Conservation (phyloP, 2,797 vertebrate species). For the Cynopterus sphinx region DNA sequence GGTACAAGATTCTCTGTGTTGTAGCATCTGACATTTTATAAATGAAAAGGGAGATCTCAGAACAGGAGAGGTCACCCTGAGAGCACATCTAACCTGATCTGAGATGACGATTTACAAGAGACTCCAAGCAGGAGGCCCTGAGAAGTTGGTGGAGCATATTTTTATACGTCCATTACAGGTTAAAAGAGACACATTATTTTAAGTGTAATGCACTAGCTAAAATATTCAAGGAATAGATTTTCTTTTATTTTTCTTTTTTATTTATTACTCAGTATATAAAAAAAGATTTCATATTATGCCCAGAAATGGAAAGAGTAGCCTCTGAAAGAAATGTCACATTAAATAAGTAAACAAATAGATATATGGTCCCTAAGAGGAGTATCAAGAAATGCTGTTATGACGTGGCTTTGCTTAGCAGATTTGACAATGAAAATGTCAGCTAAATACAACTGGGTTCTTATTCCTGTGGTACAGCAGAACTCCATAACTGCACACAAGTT, state of each 20-base stretch:
- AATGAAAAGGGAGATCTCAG: constrained; percentile 47
- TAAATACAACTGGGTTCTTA: background rate
- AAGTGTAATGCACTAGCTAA: background rate
- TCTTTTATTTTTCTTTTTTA: background rate
- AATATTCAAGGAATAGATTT: background rate
- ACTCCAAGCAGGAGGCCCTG: constrained; percentile 36
- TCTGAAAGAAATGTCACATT: background rate
- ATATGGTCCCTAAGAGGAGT: background rate
- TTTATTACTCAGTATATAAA: constrained; percentile 9
- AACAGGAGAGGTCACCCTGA: constrained; percentile 55
- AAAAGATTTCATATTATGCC: background rate
- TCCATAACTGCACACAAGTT: background rate
- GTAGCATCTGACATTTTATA: constrained; percentile 49
- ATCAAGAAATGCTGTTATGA: background rate
- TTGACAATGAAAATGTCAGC: background rate
- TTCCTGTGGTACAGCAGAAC: background rate
- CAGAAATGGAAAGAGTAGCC: background rate
- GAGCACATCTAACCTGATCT: background rate
- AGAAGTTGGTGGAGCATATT: background rate
- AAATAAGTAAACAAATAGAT: constrained; percentile 41
- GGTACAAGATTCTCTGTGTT: background rate
- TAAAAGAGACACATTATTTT: background rate
- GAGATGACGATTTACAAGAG: constrained; percentile 20
- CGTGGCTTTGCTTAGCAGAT: background rate
- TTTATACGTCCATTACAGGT: background rate